Percentiles rank a stretch among this genome's conserved stretches.
Conservation (phyloP, 2,113 vertebrate species). For the Antigone vipio region DNA sequence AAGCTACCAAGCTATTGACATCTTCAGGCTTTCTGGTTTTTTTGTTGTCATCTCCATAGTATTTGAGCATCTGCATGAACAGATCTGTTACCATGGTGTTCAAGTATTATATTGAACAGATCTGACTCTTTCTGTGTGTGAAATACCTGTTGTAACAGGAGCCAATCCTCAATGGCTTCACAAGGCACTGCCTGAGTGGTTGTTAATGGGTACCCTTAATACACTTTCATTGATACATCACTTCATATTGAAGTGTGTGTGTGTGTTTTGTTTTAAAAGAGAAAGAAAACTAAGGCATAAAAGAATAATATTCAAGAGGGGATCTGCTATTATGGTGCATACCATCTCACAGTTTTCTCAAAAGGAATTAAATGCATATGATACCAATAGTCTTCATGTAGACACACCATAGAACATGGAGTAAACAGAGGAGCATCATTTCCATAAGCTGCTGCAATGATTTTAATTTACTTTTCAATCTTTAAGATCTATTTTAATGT, state of each 20-base stretch:
- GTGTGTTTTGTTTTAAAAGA: background rate
- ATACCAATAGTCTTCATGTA: background rate
- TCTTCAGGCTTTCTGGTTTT: background rate
- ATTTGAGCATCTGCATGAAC: background rate
- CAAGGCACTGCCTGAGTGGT: background rate
- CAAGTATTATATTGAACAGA: background rate
- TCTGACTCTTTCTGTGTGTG: background rate
- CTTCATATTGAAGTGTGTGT: background rate
- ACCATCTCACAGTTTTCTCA: background rate
- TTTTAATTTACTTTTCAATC: slow-evolving; percentile 24
- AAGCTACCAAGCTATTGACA: background rate
- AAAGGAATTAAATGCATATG: background rate
- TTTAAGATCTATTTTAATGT: slow-evolving; percentile 40
- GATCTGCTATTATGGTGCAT: background rate
- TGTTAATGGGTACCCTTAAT: background rate
- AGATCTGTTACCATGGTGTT: background rate
- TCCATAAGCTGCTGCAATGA: slow-evolving; percentile 6
- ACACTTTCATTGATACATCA: no score
- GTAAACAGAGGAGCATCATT: background rate
- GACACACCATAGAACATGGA: background rate
- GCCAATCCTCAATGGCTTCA: background rate
- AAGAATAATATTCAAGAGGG: background rate
- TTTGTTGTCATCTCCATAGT: background rate
- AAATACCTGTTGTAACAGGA: background rate
- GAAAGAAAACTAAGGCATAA: background rate